Conservation (phyloP, 2,113 vertebrate species). For the Vombatus ursinus region DNA sequence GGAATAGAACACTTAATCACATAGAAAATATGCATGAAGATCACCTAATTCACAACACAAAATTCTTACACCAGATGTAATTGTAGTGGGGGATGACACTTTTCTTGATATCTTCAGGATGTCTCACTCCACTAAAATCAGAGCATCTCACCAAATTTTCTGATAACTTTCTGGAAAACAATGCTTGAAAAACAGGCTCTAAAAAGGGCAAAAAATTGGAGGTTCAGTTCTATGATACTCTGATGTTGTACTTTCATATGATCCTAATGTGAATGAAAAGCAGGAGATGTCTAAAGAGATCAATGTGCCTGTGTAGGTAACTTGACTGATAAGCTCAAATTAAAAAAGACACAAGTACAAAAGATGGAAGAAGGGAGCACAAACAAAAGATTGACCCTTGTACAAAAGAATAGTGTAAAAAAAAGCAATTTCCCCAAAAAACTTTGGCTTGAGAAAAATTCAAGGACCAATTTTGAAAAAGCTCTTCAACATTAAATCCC, state of each 20-base stretch:
- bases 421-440: no score
- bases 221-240: neutral
- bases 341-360: neutral
- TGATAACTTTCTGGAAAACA: neutral
- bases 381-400: neutral
- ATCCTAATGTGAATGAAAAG: neutral
- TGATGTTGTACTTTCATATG: neutral
- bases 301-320: neutral
- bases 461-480: neutral
- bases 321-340: neutral
- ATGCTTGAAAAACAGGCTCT: neutral
- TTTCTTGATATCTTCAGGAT: neutral
- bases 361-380: neutral
- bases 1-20: neutral
- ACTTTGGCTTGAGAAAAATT: neutral
- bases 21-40: neutral
- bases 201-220: neutral
- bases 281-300: neutral
- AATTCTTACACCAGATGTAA: neutral
- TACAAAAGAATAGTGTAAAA: neutral
- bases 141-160: neutral
- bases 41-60: neutral
- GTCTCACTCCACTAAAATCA: neutral
- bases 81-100: neutral
- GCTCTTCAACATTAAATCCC: neutral